Base-by-base conservation (phyloP, 2,797 vertebrate genomes). In the Rhinophrynus dorsalis region DNA sequence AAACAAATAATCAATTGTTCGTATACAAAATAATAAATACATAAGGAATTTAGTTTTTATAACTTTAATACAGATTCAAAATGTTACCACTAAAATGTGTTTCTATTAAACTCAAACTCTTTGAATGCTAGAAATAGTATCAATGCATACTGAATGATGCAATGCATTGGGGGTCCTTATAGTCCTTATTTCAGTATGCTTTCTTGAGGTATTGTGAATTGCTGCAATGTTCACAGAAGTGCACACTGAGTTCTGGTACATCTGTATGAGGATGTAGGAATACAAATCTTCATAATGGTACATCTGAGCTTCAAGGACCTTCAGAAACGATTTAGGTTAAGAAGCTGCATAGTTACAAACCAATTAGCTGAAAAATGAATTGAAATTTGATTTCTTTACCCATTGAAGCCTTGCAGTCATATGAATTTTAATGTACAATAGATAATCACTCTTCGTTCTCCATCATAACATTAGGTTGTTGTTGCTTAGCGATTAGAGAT, bases 211-310 rank as follows among this genome's bases (percentile, higher is more conserved):
- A 30, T 30, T 30, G 4, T 30, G 29, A 30, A 4, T 30, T 30
- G 29, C 9, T 30, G 29, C 29, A 30, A 9, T 30, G 4, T 30
- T 30, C 4, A 4, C 29, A 4, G 9, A 30, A 30, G 29, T 30
- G 29, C 4, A 30, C 9, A 30, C 9, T 4, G 4, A 30, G 29
- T n/a, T 17, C 38, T 64, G 61, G 61, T 47, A 52, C 4, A 30
- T 33, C 15, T 38, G 33, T 13, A 40, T 42, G 48, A 45, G 35
- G 54, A 30, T 18, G 48, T 58, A 58, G 58, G 57, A 57, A 67
- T 57, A 67, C 40, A 37, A 30, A 30, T 9, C 29, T 30, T 30
- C 4, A 30, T 4, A 30, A 30, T 4, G 4, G 29, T 4, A 52
- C 26, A 18, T 26, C 15, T 18, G 50, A 52, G 26, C 50, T 30